Evolutionary conservation across 2,888 invertebrate species (phyloP).

Genomic region (Phalera bucephala): DNA sequence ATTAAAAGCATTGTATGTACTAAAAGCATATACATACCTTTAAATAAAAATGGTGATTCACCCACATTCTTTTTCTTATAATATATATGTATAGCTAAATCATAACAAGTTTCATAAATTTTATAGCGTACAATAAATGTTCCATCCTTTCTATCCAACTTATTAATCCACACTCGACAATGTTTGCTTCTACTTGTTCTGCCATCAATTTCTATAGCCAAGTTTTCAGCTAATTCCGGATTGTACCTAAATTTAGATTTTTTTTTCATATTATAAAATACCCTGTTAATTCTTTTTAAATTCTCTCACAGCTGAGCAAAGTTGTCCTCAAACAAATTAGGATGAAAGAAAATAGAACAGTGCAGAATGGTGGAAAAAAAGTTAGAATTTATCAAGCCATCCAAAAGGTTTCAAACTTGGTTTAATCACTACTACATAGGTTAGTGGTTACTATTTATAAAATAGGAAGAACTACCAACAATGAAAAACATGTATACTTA

Average conservation of each 20-base stretch:
- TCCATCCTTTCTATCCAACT: slow-evolving; percentile 92
- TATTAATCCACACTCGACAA: slow-evolving; percentile 89
- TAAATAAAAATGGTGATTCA: slow-evolving; percentile 84
- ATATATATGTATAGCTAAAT: slow-evolving; percentile 87
- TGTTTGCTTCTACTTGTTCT: slow-evolving; percentile 70
- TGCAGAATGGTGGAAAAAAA: too few relatives aligned
- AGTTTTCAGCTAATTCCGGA: slow-evolving; percentile 73
- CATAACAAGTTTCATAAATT: slow-evolving; percentile 88
- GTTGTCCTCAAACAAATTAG: too few relatives aligned
- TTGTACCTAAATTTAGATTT: slow-evolving; percentile 74
- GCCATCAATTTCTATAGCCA: slow-evolving; percentile 83
- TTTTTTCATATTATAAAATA: too few relatives aligned
- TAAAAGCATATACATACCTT: slow-evolving; percentile 83
- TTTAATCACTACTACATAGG: too few relatives aligned
- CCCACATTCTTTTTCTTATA: slow-evolving; percentile 85
- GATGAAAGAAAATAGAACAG: too few relatives aligned
- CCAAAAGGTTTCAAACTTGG: too few relatives aligned
- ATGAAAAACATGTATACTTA: too few relatives aligned
- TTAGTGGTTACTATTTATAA: too few relatives aligned
- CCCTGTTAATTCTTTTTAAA: too few relatives aligned
- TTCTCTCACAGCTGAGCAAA: too few relatives aligned
- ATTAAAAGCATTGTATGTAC: background rate
- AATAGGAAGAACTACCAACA: too few relatives aligned
- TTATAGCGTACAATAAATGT: slow-evolving; percentile 92
- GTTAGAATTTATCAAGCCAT: too few relatives aligned